Base-by-base conservation (phyloP, 2,797 vertebrate genomes). In the Arnoldichthys spilopterus region DNA sequence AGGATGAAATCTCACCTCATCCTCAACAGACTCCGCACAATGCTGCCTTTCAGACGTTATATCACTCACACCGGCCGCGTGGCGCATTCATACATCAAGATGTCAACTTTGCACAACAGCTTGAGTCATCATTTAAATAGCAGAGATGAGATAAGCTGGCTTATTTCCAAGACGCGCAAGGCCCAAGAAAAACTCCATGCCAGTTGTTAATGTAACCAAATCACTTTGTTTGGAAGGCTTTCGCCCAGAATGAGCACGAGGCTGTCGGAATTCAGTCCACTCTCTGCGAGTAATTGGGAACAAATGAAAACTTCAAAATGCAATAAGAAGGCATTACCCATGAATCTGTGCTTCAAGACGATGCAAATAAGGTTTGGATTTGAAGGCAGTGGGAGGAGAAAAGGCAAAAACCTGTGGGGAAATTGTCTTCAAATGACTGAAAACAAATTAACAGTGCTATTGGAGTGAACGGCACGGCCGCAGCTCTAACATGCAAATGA, bases 261-360 rank as follows among this genome's bases (percentile, higher is more conserved):
- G 62, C 70, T 58, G 24, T 51, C 32, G 28, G 51, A 73, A 71
- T 72, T 77, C 47, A 43, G 59, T 74, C 73, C 63, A 26, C 78
- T 86, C 79, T 78, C 63, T 61, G 77, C 71, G 71, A 26, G 58
- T 86, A 89, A 89, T 87, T 91, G 82, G 83, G 86, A 90, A 88
- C 85, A 82, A 85, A 88, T 86, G 85, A 90, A 88, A 91, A 89
- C 84, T 82, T 86, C 70, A 83, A 69, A 87, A 85, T 85, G 85
- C 84, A 88, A 86, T 89, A 90, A 86, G 84, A 80, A 61, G 86
- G 83, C 83, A 86, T 88, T 87, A 86, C 75, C 85, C 40, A 74
- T 63, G 53, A 85, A 85, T 77, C 79, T 73, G 34, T 72, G 77
- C 76, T 76, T 68, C 67, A 76, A 71, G 78, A 83, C 64, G 72